Percentiles rank a stretch among this genome's conserved stretches.
Evolutionary conservation across 2,888 invertebrate species (phyloP).

Genomic region (Toxonevra muliebris): DNA sequence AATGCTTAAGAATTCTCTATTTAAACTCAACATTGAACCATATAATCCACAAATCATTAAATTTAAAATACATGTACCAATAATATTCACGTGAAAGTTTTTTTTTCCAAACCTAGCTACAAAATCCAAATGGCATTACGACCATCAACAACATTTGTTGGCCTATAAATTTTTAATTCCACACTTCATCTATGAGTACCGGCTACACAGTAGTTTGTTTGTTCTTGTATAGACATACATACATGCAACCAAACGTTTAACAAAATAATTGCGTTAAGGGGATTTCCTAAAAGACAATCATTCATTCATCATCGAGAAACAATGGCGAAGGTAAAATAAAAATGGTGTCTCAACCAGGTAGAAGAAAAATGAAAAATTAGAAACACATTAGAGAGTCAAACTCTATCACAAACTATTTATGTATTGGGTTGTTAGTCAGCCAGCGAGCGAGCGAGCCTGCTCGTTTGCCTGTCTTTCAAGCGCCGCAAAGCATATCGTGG

Average conservation of each 20-base stretch:
- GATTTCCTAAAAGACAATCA: constrained; percentile 47
- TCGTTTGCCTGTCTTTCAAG: constrained; percentile 15
- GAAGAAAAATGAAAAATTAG: constrained; percentile 40
- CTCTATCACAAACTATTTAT: not conserved
- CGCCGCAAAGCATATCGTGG: constrained; percentile 9
- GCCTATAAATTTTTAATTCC: constrained; percentile 13
- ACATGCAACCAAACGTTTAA: constrained; percentile 30
- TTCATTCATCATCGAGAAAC: constrained; percentile 16
- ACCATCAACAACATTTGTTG: constrained; percentile 16
- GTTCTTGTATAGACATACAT: constrained; percentile 25
- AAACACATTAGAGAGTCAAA: constrained; percentile 47
- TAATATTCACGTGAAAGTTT: too few relatives aligned
- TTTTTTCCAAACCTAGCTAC: too few relatives aligned
- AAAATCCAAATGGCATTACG: too few relatives aligned
- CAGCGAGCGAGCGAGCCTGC: not conserved
- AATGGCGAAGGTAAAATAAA: constrained; percentile 36
- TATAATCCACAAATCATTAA: not conserved
- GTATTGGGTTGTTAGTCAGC: not conserved
- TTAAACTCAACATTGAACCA: not conserved
- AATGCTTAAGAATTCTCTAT: not conserved
- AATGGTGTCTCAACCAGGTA: constrained; percentile 56
- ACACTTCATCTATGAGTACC: not conserved
- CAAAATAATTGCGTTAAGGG: constrained; percentile 55
- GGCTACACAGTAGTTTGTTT: not conserved
- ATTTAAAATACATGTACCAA: too few relatives aligned